Evolutionary conservation across 2,888 invertebrate species (phyloP), one percentile per base, ranked within the genome.

Genomic region (Psylliodes chrysocephalus): DNA sequence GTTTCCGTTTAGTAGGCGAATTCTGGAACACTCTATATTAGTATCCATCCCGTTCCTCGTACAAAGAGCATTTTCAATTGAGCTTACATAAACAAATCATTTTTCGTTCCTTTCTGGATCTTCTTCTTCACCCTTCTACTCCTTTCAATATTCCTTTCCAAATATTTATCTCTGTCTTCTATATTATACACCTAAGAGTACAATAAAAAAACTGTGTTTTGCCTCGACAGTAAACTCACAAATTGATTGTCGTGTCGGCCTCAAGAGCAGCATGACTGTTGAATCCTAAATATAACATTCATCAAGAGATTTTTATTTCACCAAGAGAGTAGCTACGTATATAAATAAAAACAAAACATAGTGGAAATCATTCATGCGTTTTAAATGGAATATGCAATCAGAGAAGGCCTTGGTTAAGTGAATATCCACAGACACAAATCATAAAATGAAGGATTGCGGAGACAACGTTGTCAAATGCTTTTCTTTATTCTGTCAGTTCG

Each of bases 341-440:
- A n/a, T n/a, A 38, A 59, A 59, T 40, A 59, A 59, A 59, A 59
- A 49, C 25, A 49, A 49, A 55, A 51, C 49, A 49, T 19, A 47
- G 6, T 59, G 40, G 30, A 59, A 59, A 40, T 51, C 59, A 59
- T 59, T 59, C 59, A 59, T 49, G 59, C 59, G 59, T 59, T 59
- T 51, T 51, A 59, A 59, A 59, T 51, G 49, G 59, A 59, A 35
- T 59, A 59, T 59, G 59, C 59, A 40, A 59, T 59, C 59, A 42
- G 33, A 44, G 8, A 56, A 59, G 38, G 40, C 49, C 59, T 51
- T 59, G 49, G 49, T 59, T 25, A 59, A 59, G 40, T 51, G 51
- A 59, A 49, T 59, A 57, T 47, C n/a, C 33, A 59, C 49, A 49
- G 28, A 22, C 8, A 51, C 47, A 57, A 57, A 46, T 57, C 56